Evolutionary conservation across 2,797 vertebrate species (phyloP).

Genomic region (Clamator glandarius): DNA sequence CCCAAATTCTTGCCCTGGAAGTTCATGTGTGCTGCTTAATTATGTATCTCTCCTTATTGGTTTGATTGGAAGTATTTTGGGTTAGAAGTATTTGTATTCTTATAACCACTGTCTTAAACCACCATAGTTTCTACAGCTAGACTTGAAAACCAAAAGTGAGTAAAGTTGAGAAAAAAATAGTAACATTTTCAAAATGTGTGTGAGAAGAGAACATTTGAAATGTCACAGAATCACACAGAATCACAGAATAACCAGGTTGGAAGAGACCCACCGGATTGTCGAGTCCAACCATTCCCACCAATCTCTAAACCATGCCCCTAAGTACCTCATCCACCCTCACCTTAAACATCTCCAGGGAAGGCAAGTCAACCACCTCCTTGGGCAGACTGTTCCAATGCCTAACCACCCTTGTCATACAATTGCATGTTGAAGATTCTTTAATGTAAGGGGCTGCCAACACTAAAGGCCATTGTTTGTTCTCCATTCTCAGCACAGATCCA

Average conservation of each 20-base stretch:
- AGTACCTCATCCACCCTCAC: no score
- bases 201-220: neutral
- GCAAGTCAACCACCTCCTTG: no score
- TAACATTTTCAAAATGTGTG: neutral
- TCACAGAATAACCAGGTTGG: no score
- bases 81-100: neutral
- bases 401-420: no score
- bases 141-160: neutral
- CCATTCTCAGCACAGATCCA: neutral
- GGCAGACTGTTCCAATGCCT: no score
- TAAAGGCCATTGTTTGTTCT: neutral
- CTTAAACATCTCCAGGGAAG: no score
- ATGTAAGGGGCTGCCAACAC: neutral
- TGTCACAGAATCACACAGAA: no score
- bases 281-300: no score
- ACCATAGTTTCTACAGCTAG: neutral
- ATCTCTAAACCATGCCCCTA: no score
- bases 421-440: neutral
- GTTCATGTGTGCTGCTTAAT: neutral
- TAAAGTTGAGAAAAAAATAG: neutral
- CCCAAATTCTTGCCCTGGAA: neutral
- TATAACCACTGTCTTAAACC: neutral
- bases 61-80: neutral
- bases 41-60: neutral
- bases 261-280: no score